Percentiles rank a stretch among this genome's conserved stretches.
These are phyloP conservation scores for Coelinius sp. DNA, from an alignment of 2,888 invertebrate species.

Conservation along the genomic window DNA sequence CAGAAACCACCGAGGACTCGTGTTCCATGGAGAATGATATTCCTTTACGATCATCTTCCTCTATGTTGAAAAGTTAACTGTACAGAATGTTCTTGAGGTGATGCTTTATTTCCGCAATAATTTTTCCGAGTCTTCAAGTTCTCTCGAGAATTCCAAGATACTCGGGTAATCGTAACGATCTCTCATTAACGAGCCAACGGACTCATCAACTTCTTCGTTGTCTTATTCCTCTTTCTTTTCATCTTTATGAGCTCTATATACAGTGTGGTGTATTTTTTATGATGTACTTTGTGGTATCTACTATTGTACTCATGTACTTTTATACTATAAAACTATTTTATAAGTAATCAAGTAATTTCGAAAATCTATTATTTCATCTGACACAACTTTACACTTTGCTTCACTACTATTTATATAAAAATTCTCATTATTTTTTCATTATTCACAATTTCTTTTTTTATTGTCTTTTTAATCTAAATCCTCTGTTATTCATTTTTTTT, in stretches of 20 bases:
- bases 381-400: neutral
- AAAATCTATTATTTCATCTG: neutral
- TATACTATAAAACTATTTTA: too few species aligned
- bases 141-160: neutral
- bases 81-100: neutral
- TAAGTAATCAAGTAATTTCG: neutral
- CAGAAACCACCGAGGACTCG: neutral
- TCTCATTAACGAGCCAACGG: neutral
- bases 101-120: neutral
- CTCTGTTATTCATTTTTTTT: too few species aligned
- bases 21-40: neutral
- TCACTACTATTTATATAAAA: neutral
- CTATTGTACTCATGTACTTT: neutral
- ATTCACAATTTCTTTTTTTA: too few species aligned
- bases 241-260: neutral
- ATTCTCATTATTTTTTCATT: too few species aligned
- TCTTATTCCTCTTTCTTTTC: neutral
- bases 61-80: neutral
- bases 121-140: neutral
- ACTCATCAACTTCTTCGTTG: neutral
- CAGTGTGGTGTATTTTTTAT: constrained; percentile 1
- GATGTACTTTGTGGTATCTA: constrained; percentile 1
- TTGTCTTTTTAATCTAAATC: too few species aligned
- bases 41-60: neutral
- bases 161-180: constrained; percentile 1